Evolutionary conservation across 2,113 vertebrate species (phyloP), one percentile per base, ranked within the genome.

Genomic region (Lamprotornis superbus): DNA sequence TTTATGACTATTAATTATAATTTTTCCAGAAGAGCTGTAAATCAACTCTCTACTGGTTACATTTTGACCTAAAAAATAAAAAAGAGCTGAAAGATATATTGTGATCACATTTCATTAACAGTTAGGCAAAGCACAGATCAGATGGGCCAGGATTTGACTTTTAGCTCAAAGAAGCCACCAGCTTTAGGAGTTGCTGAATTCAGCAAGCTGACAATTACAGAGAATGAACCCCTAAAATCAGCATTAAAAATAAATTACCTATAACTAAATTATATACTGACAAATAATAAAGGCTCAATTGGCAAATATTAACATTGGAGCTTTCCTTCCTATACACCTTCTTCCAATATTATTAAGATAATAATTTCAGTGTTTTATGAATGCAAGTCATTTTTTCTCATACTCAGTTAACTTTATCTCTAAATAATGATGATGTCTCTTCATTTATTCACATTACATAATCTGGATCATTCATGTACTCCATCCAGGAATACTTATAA

Each of bases 1-100:
- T 93, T 96, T 93, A 96, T 97, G 96, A 98, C 96, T 98, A 97
- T 97, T 97, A 97, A 97, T 97, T 96, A 92, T 83, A 95, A 92
- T 97, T 98, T 98, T 96, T 97, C 92, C 81, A 95, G 75, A 93
- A 96, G 65, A 94, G 81, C 90, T 90, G 89, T 76, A 97, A 95
- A 98, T 97, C 84, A 95, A 15, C 40, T 42, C 40, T 42, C 39
- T 61, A 21, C 15, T 23, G 12, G 35, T 70, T 76, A 68, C 12
- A 20, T 90, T 96, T 95, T 95, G 78, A 90, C 89, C 70, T 87
- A 90, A 91, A 76, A 79, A 55, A 61, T 83, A 84, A 91, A 8
- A 52, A 57, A 60, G 33, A 89, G 71, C 33, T 56, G 4, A 85
- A 53, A 85, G 50, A 64, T 40, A 40, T 10, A 86, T 47, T 81